Conservation (phyloP, 2,888 invertebrate species). For the Ennomos erosarius region DNA sequence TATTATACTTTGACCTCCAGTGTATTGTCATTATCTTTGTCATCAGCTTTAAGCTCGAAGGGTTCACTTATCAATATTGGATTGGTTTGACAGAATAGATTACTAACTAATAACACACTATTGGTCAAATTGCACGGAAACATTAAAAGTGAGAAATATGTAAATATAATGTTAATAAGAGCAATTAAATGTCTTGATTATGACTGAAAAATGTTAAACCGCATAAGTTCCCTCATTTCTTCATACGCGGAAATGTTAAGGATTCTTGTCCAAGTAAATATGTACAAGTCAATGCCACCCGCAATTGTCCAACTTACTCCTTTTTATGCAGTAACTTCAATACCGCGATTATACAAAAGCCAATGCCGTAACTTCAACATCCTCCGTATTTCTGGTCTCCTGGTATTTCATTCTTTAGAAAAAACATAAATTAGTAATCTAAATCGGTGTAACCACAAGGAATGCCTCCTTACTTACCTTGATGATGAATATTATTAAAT, state of each 20-base stretch:
- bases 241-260: conserved; percentile 28
- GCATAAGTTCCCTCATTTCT: conserved; percentile 18
- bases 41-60: no score
- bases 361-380: conserved; percentile 3
- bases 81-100: no score
- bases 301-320: conserved; percentile 49
- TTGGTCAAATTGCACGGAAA: not conserved
- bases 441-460: no score
- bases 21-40: no score
- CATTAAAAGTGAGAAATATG: not conserved
- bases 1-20: no score
- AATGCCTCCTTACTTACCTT: no score
- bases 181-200: conserved; percentile 17
- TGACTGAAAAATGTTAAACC: conserved; percentile 11
- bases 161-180: not conserved
- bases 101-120: no score
- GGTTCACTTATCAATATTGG: no score
- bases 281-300: conserved; percentile 43
- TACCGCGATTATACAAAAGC: conserved; percentile 35
- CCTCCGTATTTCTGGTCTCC: no score
- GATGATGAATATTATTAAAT: not conserved
- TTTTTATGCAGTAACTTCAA: conserved; percentile 47
- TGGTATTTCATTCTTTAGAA: no score
- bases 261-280: conserved; percentile 30
- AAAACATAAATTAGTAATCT: no score